These are phyloP conservation scores for Ophioninae sp. DNA, from an alignment of 2,888 invertebrate species.

Conservation along the genomic window DNA sequence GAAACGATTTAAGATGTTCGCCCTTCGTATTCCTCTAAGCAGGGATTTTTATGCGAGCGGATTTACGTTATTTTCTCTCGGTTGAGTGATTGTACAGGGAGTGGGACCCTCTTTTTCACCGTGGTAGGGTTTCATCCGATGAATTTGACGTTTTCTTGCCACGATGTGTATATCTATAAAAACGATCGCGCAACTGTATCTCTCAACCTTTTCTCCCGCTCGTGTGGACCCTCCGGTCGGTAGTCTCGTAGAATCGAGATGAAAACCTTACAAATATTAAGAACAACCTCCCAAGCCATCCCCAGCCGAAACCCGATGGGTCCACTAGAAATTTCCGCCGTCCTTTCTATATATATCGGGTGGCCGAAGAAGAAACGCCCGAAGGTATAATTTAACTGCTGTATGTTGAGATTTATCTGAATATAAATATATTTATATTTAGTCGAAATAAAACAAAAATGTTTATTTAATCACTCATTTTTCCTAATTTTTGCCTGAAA, in stretches of 20 bases:
- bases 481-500: too few species aligned
- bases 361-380: too few species aligned
- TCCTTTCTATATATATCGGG: background rate
- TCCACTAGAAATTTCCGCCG: constrained; percentile 25
- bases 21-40: constrained; percentile 71
- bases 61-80: constrained; percentile 71
- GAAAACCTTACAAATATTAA: constrained; percentile 79
- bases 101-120: constrained; percentile 19
- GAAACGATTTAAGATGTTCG: constrained; percentile 73
- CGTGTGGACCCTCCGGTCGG: constrained; percentile 46
- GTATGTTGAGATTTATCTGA: too few species aligned
- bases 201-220: constrained; percentile 29
- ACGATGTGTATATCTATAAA: constrained; percentile 6
- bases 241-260: constrained; percentile 63
- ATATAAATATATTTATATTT: too few species aligned
- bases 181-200: constrained; percentile 40
- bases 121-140: constrained; percentile 37
- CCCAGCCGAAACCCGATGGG: background rate
- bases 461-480: too few species aligned
- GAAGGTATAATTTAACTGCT: too few species aligned
- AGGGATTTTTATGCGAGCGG: constrained; percentile 71
- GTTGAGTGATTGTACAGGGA: constrained; percentile 60
- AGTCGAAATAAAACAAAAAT: too few species aligned
- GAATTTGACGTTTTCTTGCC: constrained; percentile 34
- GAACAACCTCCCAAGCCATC: constrained; percentile 72